These are phyloP conservation scores for Echinops telfairi DNA, from an alignment of 2,113 vertebrate species.

Conservation along the genomic window DNA sequence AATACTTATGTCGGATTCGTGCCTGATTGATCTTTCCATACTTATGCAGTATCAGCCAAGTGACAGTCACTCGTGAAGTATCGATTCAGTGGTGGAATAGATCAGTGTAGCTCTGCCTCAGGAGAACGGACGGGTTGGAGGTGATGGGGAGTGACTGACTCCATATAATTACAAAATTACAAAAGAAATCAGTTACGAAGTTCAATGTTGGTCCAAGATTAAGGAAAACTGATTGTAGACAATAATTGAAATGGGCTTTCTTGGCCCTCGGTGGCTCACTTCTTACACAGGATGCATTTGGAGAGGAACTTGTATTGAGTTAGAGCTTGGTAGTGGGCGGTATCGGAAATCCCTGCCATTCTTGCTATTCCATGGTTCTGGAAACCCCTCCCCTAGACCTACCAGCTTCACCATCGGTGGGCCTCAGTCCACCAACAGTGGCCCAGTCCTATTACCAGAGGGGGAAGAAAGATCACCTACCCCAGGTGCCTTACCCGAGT, in stretches of 20 bases:
- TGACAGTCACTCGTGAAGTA: background rate
- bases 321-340: background rate
- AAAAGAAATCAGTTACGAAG: background rate
- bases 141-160: background rate
- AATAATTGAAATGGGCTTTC: background rate
- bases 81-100: background rate
- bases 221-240: background rate
- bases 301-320: background rate
- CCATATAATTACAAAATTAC: background rate
- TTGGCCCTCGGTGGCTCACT: background rate
- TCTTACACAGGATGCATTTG: background rate
- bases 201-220: slow-evolving; percentile 15
- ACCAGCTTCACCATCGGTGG: background rate
- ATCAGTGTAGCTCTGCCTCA: background rate
- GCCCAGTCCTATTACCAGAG: background rate
- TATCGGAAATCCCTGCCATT: background rate
- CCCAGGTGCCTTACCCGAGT: slow-evolving; percentile 70
- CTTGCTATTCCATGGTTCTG: background rate
- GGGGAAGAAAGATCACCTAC: background rate
- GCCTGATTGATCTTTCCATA: background rate
- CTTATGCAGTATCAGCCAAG: background rate
- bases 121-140: background rate
- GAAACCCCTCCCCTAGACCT: background rate
- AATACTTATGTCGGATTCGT: background rate
- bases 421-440: background rate